These are phyloP conservation scores for Corythornis vintsioides DNA, from an alignment of 2,113 vertebrate species.

Conservation along the genomic window DNA sequence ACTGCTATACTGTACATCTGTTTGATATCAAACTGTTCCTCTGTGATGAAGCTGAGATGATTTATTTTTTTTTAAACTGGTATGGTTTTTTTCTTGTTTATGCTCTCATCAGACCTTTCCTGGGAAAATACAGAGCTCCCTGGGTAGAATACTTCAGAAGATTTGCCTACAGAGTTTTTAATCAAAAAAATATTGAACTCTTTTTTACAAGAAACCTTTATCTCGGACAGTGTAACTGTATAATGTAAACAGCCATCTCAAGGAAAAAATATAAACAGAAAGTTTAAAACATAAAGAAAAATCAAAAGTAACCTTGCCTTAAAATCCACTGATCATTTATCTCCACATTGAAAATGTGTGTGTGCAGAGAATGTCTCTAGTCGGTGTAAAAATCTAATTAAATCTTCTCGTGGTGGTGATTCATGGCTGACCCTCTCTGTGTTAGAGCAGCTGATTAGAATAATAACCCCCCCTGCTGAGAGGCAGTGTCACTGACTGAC, in stretches of 20 bases:
- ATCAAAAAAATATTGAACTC: neutral
- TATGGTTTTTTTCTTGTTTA: neutral
- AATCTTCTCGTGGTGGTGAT: neutral
- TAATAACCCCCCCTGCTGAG: slow-evolving; percentile 15
- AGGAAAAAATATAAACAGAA: neutral
- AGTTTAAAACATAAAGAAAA: neutral
- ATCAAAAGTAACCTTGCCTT: neutral
- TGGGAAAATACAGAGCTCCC: neutral
- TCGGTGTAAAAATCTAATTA: slow-evolving; percentile 25
- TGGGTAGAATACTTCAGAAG: neutral
- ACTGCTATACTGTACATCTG: neutral
- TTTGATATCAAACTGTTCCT: neutral
- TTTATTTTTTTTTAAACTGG: neutral
- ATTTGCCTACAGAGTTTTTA: neutral
- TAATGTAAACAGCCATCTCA: neutral
- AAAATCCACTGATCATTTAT: neutral
- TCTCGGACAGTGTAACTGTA: neutral
- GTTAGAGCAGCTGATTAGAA: slow-evolving; percentile 3
- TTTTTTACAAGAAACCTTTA: neutral
- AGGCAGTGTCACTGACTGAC: neutral
- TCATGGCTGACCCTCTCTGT: slow-evolving; percentile 21
- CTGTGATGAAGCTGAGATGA: neutral
- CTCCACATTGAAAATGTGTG: neutral
- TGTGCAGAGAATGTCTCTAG: neutral
- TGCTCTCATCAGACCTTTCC: neutral